Conservation (phyloP, 2,113 vertebrate genomes). For the Podocnemis expansa region DNA sequence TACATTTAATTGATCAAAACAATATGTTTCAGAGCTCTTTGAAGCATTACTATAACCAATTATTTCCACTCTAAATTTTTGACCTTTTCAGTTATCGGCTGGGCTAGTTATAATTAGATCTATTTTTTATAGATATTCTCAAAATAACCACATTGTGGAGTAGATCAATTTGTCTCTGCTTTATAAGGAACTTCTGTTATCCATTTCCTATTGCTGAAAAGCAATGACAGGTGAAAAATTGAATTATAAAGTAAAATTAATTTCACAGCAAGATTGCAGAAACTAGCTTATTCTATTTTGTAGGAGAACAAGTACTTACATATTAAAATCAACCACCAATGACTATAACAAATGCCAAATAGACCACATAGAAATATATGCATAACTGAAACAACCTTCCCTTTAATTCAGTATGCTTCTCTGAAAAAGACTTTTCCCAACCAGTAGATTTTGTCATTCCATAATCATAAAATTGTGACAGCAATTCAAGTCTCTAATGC, state of each 20-base stretch:
- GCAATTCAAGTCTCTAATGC: not conserved
- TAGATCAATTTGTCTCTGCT: not conserved
- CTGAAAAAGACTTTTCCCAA: not conserved
- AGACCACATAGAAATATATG: not conserved
- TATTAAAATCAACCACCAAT: not conserved
- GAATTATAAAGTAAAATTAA: not conserved
- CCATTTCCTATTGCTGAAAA: constrained; percentile 11
- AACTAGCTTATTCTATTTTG: not conserved
- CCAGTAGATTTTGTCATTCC: rapidly evolving
- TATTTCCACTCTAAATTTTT: not conserved
- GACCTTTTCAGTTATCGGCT: not conserved
- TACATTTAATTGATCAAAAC: not conserved
- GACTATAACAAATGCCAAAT: not conserved
- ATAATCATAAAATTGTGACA: not conserved
- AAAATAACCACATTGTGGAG: constrained; percentile 6
- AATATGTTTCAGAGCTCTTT: not conserved
- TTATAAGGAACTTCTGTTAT: constrained; percentile 25
- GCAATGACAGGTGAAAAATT: constrained; percentile 21
- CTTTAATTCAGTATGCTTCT: not conserved
- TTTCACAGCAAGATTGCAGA: not conserved
- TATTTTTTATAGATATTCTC: not conserved
- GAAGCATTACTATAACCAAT: not conserved
- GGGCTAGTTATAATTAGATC: not conserved
- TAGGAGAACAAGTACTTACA: not conserved
- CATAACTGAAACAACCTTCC: not conserved